phyloP scores from a whole-genome alignment of 2,797 vertebrate species.

The Pangasius sanitwongsei region DNA sequence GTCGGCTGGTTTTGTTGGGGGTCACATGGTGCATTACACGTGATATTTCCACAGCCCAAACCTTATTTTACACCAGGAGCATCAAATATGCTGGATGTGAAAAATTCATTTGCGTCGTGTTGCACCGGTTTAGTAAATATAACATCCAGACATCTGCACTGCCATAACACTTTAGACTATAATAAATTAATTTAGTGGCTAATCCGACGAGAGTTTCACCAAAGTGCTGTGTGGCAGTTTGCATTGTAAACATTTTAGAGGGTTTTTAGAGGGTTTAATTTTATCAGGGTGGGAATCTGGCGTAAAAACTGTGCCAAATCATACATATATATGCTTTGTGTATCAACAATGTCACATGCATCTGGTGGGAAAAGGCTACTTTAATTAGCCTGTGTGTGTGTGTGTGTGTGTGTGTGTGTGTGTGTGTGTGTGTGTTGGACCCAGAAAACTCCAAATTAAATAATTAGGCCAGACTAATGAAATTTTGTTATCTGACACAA shows the following conservation, averaged over 20 bases:
- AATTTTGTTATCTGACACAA: conserved; percentile 4
- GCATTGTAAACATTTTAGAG: too few species aligned
- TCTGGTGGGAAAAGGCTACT: too few species aligned
- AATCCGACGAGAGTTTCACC: background rate
- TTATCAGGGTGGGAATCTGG: too few species aligned
- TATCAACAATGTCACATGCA: too few species aligned
- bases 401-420: too few species aligned
- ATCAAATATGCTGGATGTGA: background rate
- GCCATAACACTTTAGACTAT: background rate
- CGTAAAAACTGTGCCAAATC: too few species aligned
- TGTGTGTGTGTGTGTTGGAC: background rate
- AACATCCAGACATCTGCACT: background rate
- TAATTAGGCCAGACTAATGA: conserved; percentile 4
- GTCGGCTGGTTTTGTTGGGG: background rate
- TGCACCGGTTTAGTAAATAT: background rate
- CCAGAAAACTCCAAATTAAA: background rate
- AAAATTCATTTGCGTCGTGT: background rate
- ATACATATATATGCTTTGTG: too few species aligned
- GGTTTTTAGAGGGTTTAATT: too few species aligned
- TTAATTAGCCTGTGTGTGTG: too few species aligned
- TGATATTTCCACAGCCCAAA: background rate
- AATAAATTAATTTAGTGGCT: background rate
- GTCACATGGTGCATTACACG: background rate
- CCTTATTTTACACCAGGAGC: background rate
- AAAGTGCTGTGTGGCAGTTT: background rate